Evolutionary conservation across 2,888 invertebrate genomes (phyloP).

Genomic region (Muscina levida): DNA sequence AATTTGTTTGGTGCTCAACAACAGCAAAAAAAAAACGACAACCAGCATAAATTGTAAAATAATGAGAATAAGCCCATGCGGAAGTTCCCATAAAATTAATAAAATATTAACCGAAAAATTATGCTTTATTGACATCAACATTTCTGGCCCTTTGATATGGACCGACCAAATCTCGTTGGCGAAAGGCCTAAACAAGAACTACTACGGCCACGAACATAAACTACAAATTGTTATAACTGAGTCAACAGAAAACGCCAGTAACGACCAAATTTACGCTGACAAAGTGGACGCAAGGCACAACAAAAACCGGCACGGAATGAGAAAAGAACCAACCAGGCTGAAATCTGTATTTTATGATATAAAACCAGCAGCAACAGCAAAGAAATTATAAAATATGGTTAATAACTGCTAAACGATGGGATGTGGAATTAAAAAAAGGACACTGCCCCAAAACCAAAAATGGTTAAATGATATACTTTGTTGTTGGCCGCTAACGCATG

Average conservation of each 20-base stretch:
- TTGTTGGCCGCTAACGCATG: background rate
- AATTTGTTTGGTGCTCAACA: too few relatives aligned
- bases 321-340: background rate
- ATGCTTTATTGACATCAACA: slow-evolving; percentile 60
- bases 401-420: slow-evolving; percentile 50
- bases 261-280: slow-evolving; percentile 60
- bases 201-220: slow-evolving; percentile 51
- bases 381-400: slow-evolving; percentile 64
- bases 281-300: slow-evolving; percentile 57
- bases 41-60: slow-evolving; percentile 26
- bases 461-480: slow-evolving; percentile 55
- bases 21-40: too few relatives aligned
- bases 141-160: slow-evolving; percentile 53
- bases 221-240: slow-evolving; percentile 64
- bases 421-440: slow-evolving; percentile 61
- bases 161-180: slow-evolving; percentile 46
- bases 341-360: slow-evolving; percentile 65
- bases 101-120: slow-evolving; percentile 38
- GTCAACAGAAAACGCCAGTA: slow-evolving; percentile 43
- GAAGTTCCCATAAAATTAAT: slow-evolving; percentile 53
- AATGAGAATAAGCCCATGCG: slow-evolving; percentile 36
- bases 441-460: slow-evolving; percentile 57
- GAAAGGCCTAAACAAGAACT: background rate
- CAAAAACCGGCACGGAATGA: background rate
- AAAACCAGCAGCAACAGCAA: slow-evolving; percentile 42